A percentile compares a stretch with the other conserved stretches of the same genome.
These are phyloP conservation scores for Coregonus ussuriensis DNA, from an alignment of 2,797 vertebrate genomes.

Conservation along the genomic window DNA sequence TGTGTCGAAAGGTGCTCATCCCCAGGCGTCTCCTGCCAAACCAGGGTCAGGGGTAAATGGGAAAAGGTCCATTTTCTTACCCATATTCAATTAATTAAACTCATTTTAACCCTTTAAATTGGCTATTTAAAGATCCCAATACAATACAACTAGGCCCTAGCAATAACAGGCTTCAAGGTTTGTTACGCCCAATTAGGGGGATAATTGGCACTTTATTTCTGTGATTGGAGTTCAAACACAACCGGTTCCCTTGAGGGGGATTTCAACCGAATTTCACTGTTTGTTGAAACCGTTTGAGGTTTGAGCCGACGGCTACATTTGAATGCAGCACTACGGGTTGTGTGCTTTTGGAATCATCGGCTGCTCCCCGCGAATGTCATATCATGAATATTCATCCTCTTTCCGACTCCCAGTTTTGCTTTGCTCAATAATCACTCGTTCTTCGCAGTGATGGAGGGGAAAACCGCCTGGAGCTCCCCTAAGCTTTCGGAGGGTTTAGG, in stretches of 20 bases:
- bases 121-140: background rate
- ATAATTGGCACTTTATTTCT: slow-evolving; percentile 8
- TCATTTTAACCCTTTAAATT: slow-evolving; percentile 14
- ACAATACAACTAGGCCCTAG: background rate
- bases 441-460: background rate
- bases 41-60: background rate
- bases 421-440: background rate
- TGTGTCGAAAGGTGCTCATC: background rate
- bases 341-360: background rate
- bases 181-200: background rate
- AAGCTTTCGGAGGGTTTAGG: background rate
- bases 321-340: background rate
- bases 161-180: background rate
- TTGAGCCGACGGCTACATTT: background rate
- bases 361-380: background rate
- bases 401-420: background rate
- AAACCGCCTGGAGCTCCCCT: background rate
- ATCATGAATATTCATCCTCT: slow-evolving; percentile 3
- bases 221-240: background rate
- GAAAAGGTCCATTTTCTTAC: background rate
- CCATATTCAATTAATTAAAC: slow-evolving; percentile 35
- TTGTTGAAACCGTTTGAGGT: background rate
- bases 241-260: background rate
- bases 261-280: background rate
- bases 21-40: background rate